Evolutionary conservation across 2,888 invertebrate species (phyloP).

Genomic region (Unio delphinus): DNA sequence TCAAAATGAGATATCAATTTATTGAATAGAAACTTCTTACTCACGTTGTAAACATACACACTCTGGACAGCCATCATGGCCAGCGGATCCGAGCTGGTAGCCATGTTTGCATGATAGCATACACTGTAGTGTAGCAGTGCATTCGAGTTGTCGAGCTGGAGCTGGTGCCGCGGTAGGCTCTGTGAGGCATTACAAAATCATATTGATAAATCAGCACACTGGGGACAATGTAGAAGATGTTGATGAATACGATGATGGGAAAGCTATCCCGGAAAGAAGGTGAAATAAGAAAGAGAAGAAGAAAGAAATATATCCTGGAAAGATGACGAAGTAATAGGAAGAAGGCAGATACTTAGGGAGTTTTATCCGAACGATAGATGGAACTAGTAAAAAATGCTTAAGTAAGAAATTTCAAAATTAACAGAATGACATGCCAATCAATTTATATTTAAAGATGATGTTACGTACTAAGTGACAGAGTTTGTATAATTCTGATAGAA

Average conservation of each 20-base stretch:
- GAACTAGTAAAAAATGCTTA: no score
- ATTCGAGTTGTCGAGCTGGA: slow-evolving; percentile 26
- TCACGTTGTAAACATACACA: slow-evolving; percentile 35
- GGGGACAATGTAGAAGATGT: neutral
- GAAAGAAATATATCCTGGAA: neutral
- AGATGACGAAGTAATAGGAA: neutral
- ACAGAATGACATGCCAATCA: no score
- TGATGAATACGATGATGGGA: neutral
- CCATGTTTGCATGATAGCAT: slow-evolving; percentile 39
- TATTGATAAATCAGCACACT: neutral
- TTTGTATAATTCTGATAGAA: no score
- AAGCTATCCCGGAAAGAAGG: neutral
- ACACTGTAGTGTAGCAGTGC: slow-evolving; percentile 34
- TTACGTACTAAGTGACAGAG: no score
- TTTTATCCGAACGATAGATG: no score
- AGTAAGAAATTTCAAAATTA: no score
- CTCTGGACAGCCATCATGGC: slow-evolving; percentile 34
- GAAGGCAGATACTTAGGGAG: no score
- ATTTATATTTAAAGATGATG: no score
- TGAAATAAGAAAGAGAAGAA: neutral
- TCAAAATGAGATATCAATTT: no score
- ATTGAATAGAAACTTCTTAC: neutral
- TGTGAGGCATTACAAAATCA: neutral
- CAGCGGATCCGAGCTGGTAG: slow-evolving; percentile 31
- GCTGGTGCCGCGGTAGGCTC: slow-evolving; percentile 20